Conservation (phyloP, 2,113 vertebrate species). For the Capreolus pygargus region DNA sequence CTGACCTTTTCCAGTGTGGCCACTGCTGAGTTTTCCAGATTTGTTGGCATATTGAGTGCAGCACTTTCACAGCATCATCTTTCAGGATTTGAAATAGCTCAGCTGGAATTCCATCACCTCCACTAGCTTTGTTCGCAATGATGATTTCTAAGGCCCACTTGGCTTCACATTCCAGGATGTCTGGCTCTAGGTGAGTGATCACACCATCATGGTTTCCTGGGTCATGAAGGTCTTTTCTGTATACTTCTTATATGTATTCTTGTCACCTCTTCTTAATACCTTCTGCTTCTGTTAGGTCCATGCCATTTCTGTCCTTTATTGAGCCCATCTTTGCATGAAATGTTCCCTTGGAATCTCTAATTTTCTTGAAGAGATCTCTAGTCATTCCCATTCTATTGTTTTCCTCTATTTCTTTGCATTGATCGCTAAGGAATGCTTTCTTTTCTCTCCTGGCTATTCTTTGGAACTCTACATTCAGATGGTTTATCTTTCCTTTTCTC, state of each 20-base stretch:
- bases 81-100: not conserved
- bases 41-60: not conserved
- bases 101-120: not conserved
- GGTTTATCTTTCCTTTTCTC: not conserved
- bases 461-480: not conserved
- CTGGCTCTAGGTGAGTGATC: not conserved
- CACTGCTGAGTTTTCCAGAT: not conserved
- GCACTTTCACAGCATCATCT: not conserved
- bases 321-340: not conserved
- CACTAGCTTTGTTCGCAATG: rapidly evolving
- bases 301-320: not conserved
- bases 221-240: not conserved
- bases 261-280: not conserved
- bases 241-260: not conserved
- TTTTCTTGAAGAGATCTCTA: not conserved
- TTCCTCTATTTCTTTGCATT: not conserved
- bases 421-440: not conserved
- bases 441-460: not conserved
- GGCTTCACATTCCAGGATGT: not conserved
- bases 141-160: not conserved
- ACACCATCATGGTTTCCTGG: not conserved
- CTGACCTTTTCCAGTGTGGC: not conserved
- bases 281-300: not conserved
- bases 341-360: not conserved
- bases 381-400: not conserved